Evolutionary conservation across 37 sponge, comb jelly and placozoan genomes (phyloP), one percentile per base, ranked within the genome.

Genomic region (Ephydatia muelleri): DNA sequence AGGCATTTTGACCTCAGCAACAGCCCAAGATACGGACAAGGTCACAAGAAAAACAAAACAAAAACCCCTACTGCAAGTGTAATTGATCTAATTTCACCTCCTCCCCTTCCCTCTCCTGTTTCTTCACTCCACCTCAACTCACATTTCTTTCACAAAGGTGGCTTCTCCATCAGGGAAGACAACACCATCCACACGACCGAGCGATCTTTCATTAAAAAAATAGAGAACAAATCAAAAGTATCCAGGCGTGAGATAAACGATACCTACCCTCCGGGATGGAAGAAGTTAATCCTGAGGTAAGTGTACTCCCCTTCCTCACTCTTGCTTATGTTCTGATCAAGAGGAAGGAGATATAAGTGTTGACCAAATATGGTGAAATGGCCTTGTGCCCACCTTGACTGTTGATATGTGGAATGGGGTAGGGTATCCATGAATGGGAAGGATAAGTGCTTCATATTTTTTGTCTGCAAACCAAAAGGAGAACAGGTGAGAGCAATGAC

Each of bases 241-340:
- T 30, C 34, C 1, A 36, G 38, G 38, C 9, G 40, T 36, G 31
- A 76, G 21, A 75, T 9, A 40, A 19, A 67, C 32, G 49, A 12
- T 2, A 57, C 88, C 22, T 43, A 93, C 94, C 81, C 88, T 64
- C 97, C 97, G 21, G 97, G 97, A 75, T 79, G 85, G 89, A 91
- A 95, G 86, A 99, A 92, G 77, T 99, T 99, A 38, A 95, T 87
- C 29, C 99, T 86, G 22, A 99, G 85, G 84, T 99, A 99, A 22
- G 81, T 83, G 73, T 93, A 97, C 73, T 93, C 92, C 26, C 99
- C 99, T 78, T 99, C 97, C 57, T 97, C 99, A 85, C 94, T 96
- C 72, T 93, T 91, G 79, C 99, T 97, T 82, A 93, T 88, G 78
- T 94, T 99, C 97, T 94, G 71, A n/a, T 40, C 16, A 11, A 11